Base-by-base conservation (phyloP, 1,140 invertebrate genomes). In the Heliconius hermathena region DNA sequence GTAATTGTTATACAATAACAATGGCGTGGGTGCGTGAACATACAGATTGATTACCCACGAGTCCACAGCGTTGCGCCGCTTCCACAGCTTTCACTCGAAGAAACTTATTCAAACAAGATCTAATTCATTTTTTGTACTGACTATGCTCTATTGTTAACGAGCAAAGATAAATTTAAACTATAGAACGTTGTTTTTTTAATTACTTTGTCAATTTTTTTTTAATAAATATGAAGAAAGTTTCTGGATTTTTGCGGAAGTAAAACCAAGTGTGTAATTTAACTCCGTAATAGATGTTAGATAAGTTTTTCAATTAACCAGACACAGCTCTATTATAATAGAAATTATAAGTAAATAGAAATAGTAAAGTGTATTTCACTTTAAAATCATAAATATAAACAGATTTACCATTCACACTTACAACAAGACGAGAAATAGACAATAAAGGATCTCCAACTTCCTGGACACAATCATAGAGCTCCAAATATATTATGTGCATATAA, bases 1-100 rank as follows among this genome's bases (percentile, higher is more conserved):
- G 71, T 77, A 77, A 85, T 88, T 88, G 86, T 86, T 86, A 81
- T 74, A 77, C 73, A 79, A 76, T 77, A 70, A 83, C 83, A 83
- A 84, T 79, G 38, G 49, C 71, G 74, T 80, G 79, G 79, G 74
- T 80, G 79, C 79, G 74, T 80, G 71, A 77, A 80, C 75, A 74
- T 41, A 52, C 41, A 80, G 78, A 77, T 80, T 77, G 72, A 80
- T 77, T 76, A 80, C 75, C 71, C 76, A 80, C 75, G 79, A 70
- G 36, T 60, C 54, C 41, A 57, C 54, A 29, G 26, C 60, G 60
- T 2, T 22, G 60, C 60, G 26, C 60, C 60, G 26, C 78, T 79
- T 79, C 75, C 75, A 57, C 75, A 52, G 76, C 76, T 78, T 81
- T 81, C 76, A 70, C 79, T 73, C 29, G 13, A 79, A 74, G 77